phyloP scores from a whole-genome alignment of 2,113 vertebrate genomes.

The Aepyceros melampus region DNA sequence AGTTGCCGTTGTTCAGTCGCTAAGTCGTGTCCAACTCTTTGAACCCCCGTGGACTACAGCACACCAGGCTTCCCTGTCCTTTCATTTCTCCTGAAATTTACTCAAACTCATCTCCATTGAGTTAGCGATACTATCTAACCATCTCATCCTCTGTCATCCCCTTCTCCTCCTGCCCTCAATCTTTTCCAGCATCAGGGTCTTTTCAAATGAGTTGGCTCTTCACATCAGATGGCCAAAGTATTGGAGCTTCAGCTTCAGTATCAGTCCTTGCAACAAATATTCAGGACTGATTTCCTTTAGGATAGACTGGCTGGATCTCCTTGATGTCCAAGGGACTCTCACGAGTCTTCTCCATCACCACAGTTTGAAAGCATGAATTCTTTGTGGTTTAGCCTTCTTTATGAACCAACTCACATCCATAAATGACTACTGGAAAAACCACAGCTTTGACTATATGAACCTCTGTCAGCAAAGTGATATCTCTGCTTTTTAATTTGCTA shows the following conservation, averaged over 20 bases:
- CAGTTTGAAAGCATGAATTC: neutral
- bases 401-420: neutral
- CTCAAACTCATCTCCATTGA: neutral
- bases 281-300: neutral
- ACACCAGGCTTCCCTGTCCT: neutral
- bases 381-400: neutral
- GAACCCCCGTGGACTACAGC: neutral
- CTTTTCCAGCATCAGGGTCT: neutral
- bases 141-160: neutral
- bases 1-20: neutral
- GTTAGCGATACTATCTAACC: neutral
- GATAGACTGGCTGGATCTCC: neutral
- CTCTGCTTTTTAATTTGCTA: neutral
- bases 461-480: neutral
- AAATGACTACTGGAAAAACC: neutral
- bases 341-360: neutral
- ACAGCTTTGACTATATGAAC: neutral
- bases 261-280: neutral
- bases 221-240: neutral
- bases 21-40: neutral
- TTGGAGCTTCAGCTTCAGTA: neutral
- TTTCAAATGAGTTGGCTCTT: neutral
- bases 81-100: neutral
- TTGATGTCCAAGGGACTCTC: neutral
- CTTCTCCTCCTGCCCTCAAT: neutral